These are phyloP conservation scores for Eptatretus burgeri DNA, from an alignment of 2,113 vertebrate species.

Conservation along the genomic window DNA sequence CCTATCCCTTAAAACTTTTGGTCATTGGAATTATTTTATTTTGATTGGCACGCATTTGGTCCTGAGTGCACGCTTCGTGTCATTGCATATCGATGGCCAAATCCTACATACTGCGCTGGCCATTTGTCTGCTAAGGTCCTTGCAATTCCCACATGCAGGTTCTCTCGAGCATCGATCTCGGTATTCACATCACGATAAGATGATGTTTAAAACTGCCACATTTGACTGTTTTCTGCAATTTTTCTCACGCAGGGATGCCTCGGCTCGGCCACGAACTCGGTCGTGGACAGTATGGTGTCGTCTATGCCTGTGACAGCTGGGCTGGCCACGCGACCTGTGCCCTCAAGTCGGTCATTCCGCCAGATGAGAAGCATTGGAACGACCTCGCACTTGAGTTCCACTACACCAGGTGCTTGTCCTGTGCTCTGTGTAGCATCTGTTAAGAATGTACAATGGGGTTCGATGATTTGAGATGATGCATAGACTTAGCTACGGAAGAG, in stretches of 20 bases:
- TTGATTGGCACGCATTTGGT: too few species aligned
- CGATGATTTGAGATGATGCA: too few species aligned
- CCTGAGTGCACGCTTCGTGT: too few species aligned
- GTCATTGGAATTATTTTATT: too few species aligned
- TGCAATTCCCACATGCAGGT: too few species aligned
- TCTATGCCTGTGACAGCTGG: conserved; percentile 81
- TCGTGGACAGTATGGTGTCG: conserved; percentile 80
- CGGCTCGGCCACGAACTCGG: conserved; percentile 68
- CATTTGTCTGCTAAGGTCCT: not conserved
- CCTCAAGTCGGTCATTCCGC: conserved; percentile 77
- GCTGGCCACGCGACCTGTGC: conserved; percentile 67
- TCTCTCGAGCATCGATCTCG: too few species aligned
- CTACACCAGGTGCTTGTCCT: conserved; percentile 42
- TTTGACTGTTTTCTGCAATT: too few species aligned
- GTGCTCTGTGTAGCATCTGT: not conserved
- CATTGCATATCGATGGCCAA: not conserved
- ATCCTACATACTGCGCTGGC: not conserved
- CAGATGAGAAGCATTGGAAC: conserved; percentile 99
- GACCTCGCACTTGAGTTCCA: conserved; percentile 90
- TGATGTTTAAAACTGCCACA: too few species aligned
- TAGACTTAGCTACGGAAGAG: too few species aligned
- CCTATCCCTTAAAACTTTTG: too few species aligned
- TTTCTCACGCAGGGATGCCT: conserved; percentile 35
- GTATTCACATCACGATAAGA: too few species aligned
- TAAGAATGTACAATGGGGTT: too few species aligned